These are phyloP conservation scores for Rhyacophila evoluta DNA, from an alignment of 2,888 invertebrate genomes.

Conservation along the genomic window DNA sequence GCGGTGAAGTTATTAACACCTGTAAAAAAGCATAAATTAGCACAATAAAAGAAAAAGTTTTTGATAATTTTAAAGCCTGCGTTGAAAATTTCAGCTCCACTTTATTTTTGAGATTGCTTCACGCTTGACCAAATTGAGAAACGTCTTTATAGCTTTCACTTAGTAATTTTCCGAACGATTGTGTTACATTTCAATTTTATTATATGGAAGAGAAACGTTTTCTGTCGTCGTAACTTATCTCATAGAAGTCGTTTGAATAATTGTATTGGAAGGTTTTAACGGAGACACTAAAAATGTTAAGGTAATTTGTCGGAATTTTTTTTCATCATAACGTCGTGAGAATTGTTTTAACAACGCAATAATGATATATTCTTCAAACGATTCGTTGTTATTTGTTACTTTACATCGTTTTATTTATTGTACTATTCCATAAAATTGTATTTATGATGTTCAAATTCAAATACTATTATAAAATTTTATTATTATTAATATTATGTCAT, in stretches of 20 bases:
- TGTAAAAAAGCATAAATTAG: neutral
- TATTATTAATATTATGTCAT: too few species aligned
- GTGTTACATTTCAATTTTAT: slow-evolving; percentile 1
- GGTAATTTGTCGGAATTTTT: too few species aligned
- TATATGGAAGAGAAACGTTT: neutral
- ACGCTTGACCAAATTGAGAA: slow-evolving; percentile 12
- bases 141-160: neutral
- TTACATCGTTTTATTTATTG: too few species aligned
- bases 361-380: too few species aligned
- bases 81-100: neutral
- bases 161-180: neutral
- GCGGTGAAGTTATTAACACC: neutral
- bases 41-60: neutral
- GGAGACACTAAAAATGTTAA: too few species aligned
- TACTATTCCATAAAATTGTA: too few species aligned
- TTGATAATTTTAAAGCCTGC: neutral
- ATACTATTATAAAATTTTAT: too few species aligned
- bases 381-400: too few species aligned
- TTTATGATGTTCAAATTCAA: too few species aligned
- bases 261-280: neutral
- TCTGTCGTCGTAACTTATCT: neutral
- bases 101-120: slow-evolving; percentile 8
- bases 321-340: too few species aligned
- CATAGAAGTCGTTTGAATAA: neutral
- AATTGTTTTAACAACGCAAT: too few species aligned